Base-by-base conservation (phyloP, 1,140 invertebrate genomes). In the Lasaia peninsularis region DNA sequence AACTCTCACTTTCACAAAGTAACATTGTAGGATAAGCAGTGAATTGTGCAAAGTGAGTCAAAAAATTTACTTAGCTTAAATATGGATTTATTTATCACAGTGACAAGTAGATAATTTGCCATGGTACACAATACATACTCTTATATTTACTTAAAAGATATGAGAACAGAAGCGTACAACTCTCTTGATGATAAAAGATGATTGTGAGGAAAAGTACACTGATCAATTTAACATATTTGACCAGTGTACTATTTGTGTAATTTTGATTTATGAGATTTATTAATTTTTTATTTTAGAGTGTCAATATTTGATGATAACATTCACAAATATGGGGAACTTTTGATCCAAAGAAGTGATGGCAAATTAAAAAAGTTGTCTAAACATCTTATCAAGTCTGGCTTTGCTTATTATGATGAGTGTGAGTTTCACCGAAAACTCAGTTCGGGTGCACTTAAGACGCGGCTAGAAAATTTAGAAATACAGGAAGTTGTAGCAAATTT, bases 321-420 rank as follows among this genome's bases (percentile, higher is more conserved):
- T n/a, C 84, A 87, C 52, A 82, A 84, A 65, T 87, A 75, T 69
- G 84, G 84, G 4, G 81, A 87, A 8, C 12, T 87, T 24, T 52
- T 71, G 8, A 52, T 84, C 14, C 67, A 67, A 50, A 62, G 56
- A 16, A 24, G 52, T 18, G 62, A 75, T 37, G 75, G 71, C 0
- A 62, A 72, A 31, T 24, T 58, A 9, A 65, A 66, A 12, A 51
- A 56, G n/a, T 7, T 85, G 1, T 67, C 72, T 9, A 62, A 74
- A 50, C 40, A 67, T 11, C 53, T 85, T 8, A 44, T 68, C 3
- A 67, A 74, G 20, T 61, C 72, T 2, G 65, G 63, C 0, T 68
- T 82, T 21, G 78, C 75, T n/a, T 16, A 63, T 2, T 53, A 61
- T 16, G 61, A 83, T 50, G 56, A 62, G 1, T 53, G 58, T 33